phyloP scores from a whole-genome alignment of 2,797 vertebrate species.

The Simalia tracyae region DNA sequence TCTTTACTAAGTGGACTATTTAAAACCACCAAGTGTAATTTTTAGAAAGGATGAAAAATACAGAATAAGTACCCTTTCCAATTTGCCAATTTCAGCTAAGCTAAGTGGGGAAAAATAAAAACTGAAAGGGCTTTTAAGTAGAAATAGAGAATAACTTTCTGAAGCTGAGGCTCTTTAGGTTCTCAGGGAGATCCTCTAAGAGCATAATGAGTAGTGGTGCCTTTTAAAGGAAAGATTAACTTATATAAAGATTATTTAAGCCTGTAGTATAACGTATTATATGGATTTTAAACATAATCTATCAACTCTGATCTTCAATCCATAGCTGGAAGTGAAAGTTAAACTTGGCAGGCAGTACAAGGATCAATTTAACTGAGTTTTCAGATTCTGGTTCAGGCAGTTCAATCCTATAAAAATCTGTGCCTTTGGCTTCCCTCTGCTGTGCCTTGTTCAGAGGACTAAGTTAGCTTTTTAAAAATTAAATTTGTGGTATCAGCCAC shows the following conservation, averaged over 20 bases:
- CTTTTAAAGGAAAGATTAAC: background rate
- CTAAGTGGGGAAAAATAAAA: conserved; percentile 26
- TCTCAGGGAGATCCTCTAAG: conserved; percentile 20
- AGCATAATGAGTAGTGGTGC: background rate
- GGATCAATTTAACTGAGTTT: conserved; percentile 4
- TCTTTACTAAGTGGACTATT: conserved; percentile 4
- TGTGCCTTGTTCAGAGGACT: background rate
- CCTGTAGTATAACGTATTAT: conserved; percentile 7
- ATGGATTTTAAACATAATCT: conserved; percentile 28
- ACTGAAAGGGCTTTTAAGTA: conserved; percentile 17
- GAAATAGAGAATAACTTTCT: conserved; percentile 43
- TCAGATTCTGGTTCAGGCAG: background rate
- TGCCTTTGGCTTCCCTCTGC: conserved; percentile 29
- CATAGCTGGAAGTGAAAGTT: conserved; percentile 24
- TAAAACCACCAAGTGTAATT: background rate
- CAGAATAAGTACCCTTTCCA: conserved; percentile 43
- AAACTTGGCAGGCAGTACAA: conserved; percentile 34
- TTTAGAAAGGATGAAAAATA: background rate
- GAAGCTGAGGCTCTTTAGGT: conserved; percentile 31
- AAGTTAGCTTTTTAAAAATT: conserved; percentile 22
- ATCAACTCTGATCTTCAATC: conserved; percentile 47
- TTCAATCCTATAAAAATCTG: conserved; percentile 31
- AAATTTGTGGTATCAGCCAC: conserved; percentile 15
- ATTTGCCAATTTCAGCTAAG: conserved; percentile 44
- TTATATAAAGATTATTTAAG: background rate